phyloP scores from a whole-genome alignment of 2,888 invertebrate species.

The Cerastoderma edule region DNA sequence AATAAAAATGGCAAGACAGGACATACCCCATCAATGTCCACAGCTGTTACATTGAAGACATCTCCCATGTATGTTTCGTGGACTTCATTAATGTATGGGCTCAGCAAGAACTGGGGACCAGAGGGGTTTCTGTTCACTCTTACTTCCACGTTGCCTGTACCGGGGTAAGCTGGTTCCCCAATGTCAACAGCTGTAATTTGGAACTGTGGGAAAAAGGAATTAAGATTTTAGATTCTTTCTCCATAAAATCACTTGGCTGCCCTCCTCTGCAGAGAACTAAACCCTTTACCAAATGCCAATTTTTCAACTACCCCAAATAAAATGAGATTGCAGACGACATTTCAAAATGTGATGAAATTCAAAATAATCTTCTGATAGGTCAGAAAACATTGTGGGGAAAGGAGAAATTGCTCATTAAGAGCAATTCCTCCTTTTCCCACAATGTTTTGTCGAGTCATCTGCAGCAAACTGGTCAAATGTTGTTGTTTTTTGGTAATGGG shows the following conservation, averaged over 20 bases:
- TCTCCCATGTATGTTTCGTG: constrained; percentile 41
- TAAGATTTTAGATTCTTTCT: neutral
- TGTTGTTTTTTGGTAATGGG: too few species aligned
- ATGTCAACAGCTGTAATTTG: constrained; percentile 65
- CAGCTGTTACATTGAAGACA: constrained; percentile 62
- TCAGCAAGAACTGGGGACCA: constrained; percentile 47
- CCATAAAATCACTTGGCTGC: too few species aligned
- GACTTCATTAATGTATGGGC: constrained; percentile 31
- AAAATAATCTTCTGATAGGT: neutral
- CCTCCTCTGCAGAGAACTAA: too few species aligned
- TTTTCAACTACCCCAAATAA: too few species aligned
- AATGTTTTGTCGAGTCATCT: too few species aligned
- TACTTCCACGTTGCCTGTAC: constrained; percentile 69
- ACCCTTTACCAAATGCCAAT: too few species aligned
- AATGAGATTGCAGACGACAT: neutral
- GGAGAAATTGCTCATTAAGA: constrained; percentile 7
- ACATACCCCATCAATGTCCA: constrained; percentile 65
- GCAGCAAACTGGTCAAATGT: too few species aligned
- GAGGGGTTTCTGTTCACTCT: constrained; percentile 72
- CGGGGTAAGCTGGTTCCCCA: constrained; percentile 67
- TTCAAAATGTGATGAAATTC: neutral
- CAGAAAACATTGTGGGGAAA: constrained; percentile 3
- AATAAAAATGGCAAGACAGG: too few species aligned
- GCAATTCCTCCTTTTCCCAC: too few species aligned
- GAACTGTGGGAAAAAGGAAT: constrained; percentile 63